phyloP scores from a whole-genome alignment of 2,888 invertebrate species.

The Leuctra nigra region DNA sequence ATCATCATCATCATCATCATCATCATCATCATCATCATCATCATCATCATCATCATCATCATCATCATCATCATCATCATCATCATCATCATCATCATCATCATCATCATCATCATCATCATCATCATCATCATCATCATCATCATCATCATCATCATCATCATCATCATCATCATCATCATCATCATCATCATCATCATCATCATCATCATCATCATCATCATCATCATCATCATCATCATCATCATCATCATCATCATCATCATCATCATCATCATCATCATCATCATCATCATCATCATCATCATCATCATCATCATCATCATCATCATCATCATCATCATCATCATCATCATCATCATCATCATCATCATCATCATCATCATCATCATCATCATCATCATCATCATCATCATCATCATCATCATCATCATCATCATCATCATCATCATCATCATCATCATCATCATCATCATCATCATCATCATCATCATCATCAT shows the following conservation, averaged over 20 bases:
- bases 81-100: not conserved
- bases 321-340: not conserved
- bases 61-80: not conserved
- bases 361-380: not conserved
- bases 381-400: not conserved
- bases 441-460: not conserved
- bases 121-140: not conserved
- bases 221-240: not conserved
- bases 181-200: not conserved
- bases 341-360: not conserved
- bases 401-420: not conserved
- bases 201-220: not conserved
- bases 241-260: not conserved
- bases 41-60: not conserved
- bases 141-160: not conserved
- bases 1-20: not conserved
- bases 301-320: not conserved
- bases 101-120: not conserved
- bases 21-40: not conserved
- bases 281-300: not conserved
- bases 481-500: not conserved
- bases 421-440: not conserved
- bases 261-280: not conserved
- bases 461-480: not conserved
- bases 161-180: not conserved